These are phyloP conservation scores for Alviniconcha strummeri DNA, from an alignment of 2,888 invertebrate species.

Conservation along the genomic window DNA sequence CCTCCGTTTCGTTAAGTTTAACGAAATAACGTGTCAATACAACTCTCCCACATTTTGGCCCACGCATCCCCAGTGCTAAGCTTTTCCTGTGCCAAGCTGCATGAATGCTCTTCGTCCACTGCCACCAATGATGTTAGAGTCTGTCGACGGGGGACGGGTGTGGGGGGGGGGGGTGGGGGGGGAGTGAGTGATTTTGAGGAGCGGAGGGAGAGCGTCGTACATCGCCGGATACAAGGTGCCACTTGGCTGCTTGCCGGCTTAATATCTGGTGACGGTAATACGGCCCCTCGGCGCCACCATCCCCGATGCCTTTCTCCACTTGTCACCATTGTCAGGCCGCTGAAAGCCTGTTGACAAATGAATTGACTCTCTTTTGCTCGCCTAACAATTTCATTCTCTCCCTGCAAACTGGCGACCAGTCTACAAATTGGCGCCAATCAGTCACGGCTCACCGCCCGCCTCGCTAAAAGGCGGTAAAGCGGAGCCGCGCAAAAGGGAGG, in stretches of 20 bases:
- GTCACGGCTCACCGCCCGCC: slow-evolving; percentile 26
- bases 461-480: slow-evolving; percentile 20
- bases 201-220: background rate
- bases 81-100: too few species aligned
- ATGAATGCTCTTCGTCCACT: too few species aligned
- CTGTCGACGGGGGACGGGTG: too few species aligned
- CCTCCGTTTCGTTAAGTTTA: too few species aligned
- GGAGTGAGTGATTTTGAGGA: too few species aligned
- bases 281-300: slow-evolving; percentile 27
- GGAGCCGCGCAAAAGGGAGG: slow-evolving; percentile 1
- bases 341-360: slow-evolving; percentile 41
- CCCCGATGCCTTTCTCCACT: slow-evolving; percentile 14
- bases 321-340: slow-evolving; percentile 31
- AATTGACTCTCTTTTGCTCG: slow-evolving; percentile 38
- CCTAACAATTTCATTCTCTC: slow-evolving; percentile 22
- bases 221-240: slow-evolving; percentile 26
- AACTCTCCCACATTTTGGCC: too few species aligned
- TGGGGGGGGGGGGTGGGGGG: too few species aligned
- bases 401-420: slow-evolving; percentile 15
- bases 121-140: too few species aligned
- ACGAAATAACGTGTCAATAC: too few species aligned
- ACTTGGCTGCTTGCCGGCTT: slow-evolving; percentile 28
- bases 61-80: too few species aligned
- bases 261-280: slow-evolving; percentile 31
- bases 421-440: slow-evolving; percentile 35